phyloP scores from a whole-genome alignment of 2,113 vertebrate species.

The Crocuta crocuta region DNA sequence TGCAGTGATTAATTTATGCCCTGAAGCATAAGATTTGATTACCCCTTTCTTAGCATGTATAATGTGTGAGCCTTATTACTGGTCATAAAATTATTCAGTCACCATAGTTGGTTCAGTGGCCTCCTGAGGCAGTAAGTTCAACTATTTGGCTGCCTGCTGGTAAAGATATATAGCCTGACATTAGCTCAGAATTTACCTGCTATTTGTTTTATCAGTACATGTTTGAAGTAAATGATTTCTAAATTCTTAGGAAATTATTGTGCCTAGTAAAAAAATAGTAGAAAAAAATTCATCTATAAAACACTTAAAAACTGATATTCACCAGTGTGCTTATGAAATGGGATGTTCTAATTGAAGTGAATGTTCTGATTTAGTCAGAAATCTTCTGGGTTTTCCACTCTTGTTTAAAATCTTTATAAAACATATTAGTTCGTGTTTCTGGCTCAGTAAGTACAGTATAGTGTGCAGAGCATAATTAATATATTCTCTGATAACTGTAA shows the following conservation, averaged over 20 bases:
- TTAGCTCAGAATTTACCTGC: conserved; percentile 63
- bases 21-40: conserved; percentile 79
- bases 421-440: conserved; percentile 60
- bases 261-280: not conserved
- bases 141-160: conserved; percentile 69
- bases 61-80: conserved; percentile 69
- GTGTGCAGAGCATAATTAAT: conserved; percentile 70
- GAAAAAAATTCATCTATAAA: conserved; percentile 46
- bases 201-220: conserved; percentile 45
- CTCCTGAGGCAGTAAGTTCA: conserved; percentile 72
- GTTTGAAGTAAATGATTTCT: conserved; percentile 51
- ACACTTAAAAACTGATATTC: conserved; percentile 6
- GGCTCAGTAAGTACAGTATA: conserved; percentile 66
- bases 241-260: conserved; percentile 22
- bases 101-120: conserved; percentile 66
- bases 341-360: conserved; percentile 59
- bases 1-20: conserved; percentile 80
- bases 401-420: conserved; percentile 73
- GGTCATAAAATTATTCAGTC: conserved; percentile 80
- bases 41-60: conserved; percentile 63
- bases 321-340: conserved; percentile 17
- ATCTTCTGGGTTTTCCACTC: conserved; percentile 59
- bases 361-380: conserved; percentile 62
- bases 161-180: conserved; percentile 65
- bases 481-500: conserved; percentile 48